Conservation (phyloP, 1,140 invertebrate genomes). For the Drepana arcuata region DNA sequence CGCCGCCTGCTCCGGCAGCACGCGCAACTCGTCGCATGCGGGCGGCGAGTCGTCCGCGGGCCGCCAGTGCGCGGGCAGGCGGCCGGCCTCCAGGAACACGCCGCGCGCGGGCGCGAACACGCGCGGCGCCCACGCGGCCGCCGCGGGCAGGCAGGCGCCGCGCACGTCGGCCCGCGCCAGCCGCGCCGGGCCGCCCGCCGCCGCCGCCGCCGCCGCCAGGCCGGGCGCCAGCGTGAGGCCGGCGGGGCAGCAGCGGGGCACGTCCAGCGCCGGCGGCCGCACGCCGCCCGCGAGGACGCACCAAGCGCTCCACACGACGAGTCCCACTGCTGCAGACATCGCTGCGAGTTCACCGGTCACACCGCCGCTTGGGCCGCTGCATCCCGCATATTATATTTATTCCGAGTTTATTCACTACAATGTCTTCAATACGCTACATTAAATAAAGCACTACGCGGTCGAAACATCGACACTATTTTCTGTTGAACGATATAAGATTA, state of each 20-base stretch:
- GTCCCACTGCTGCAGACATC: conserved; percentile 11
- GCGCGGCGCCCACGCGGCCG: conserved; percentile 61
- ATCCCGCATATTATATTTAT: too few species aligned
- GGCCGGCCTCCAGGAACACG: conserved; percentile 33
- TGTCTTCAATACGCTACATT: too few species aligned
- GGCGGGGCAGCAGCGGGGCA: conserved; percentile 72
- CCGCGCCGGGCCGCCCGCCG: conserved; percentile 15
- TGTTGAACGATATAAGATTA: too few species aligned
- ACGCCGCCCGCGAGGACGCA: conserved; percentile 23
- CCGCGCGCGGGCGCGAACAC: conserved; percentile 66
- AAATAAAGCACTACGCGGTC: too few species aligned
- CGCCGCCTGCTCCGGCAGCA: conserved; percentile 34
- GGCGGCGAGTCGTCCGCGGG: conserved; percentile 38
- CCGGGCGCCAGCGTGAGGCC: conserved; percentile 40
- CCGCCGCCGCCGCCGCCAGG: conserved; percentile 3
- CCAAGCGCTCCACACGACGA: conserved; percentile 17
- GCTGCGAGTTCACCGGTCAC: conserved; percentile 16
- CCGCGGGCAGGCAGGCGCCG: conserved; percentile 22
- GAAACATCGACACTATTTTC: too few species aligned
- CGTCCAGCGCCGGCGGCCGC: conserved; percentile 36
- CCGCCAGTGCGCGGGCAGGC: conserved; percentile 65
- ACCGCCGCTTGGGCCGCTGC: conserved; percentile 4
- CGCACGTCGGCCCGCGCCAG: conserved; percentile 10
- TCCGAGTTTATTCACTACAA: too few species aligned
- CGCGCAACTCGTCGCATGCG: conserved; percentile 43